Evolutionary conservation across 2,888 invertebrate genomes (phyloP), one percentile per base, ranked within the genome.

Genomic region (Scaptomyza tumidula): DNA sequence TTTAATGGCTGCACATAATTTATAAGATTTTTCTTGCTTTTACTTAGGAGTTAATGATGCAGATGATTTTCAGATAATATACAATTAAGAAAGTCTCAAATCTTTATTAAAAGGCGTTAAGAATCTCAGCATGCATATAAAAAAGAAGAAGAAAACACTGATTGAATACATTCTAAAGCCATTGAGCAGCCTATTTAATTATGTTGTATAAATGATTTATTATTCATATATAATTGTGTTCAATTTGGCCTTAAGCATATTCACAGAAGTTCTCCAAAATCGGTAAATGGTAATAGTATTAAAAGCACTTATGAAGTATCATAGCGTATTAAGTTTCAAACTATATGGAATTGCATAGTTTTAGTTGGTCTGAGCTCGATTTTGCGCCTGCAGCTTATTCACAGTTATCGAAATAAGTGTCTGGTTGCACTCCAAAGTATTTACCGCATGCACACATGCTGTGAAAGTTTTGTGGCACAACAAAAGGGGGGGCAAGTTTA

Each of bases 391-490:
- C 41, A 48, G 35, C 35, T 31, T 11, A 39, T 27, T 31, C 49
- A 24, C 19, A 48, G 33, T 14, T 37, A n/a, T 31, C 24, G 29
- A 24, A 45, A 39, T 44, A 66, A 45, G 43, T 59, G 46, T 55
- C 27, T 31, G 35, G 57, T 11, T 52, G 43, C 37, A 46, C 54
- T 54, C 39, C 46, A 33, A 68, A 44, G 43, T 39, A 44, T 69
- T 70, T 70, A 45, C 63, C 55, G 56, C 71, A 70, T 70, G 49
- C 54, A 59, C 50, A 70, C 58, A 55, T 58, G 44, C 6, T 13
- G n/a, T 2, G 24, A 58, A 61, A 59, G 14, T 52, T 68, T 54
- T 58, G 24, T 24, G 3, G 6, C 37, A 33, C 41, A 27, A 19
- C 48, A 39, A 19, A 10, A 0, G 24, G 13, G 11, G 11, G 13